phyloP scores from a whole-genome alignment of 1,140 invertebrate species.

The Lucilia cuprina region DNA sequence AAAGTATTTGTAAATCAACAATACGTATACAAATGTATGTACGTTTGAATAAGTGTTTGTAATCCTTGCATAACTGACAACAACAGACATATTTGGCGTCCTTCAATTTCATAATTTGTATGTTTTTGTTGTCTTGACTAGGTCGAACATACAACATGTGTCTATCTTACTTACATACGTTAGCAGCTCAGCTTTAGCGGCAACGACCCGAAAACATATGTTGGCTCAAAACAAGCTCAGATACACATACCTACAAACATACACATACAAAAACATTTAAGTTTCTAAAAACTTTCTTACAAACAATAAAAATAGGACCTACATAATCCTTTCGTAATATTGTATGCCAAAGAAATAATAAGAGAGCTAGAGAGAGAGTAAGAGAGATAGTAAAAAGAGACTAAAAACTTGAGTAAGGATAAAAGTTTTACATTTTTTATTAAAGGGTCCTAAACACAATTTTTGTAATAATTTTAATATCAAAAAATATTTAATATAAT shows the following conservation, averaged over 20 bases:
- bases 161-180: background rate
- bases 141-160: background rate
- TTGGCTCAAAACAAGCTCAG: slow-evolving; percentile 27
- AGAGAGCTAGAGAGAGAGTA: too few species aligned
- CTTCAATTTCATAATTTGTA: background rate
- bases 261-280: background rate
- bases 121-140: slow-evolving; percentile 5
- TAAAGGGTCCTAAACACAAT: too few species aligned
- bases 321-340: too few species aligned
- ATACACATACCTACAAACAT: background rate
- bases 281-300: too few species aligned
- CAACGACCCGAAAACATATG: slow-evolving; percentile 59
- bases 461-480: too few species aligned
- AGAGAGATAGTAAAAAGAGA: too few species aligned
- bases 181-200: slow-evolving; percentile 37
- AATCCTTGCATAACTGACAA: slow-evolving; percentile 33
- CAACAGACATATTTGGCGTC: slow-evolving; percentile 29
- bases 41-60: background rate
- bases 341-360: too few species aligned
- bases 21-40: background rate
- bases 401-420: too few species aligned
- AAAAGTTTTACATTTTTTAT: too few species aligned
- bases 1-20: background rate
- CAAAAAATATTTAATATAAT: too few species aligned
- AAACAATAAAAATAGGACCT: too few species aligned